Percentiles rank a stretch among this genome's conserved stretches.
Evolutionary conservation across 2,888 invertebrate species (phyloP).

Genomic region (Clunio marinus): DNA sequence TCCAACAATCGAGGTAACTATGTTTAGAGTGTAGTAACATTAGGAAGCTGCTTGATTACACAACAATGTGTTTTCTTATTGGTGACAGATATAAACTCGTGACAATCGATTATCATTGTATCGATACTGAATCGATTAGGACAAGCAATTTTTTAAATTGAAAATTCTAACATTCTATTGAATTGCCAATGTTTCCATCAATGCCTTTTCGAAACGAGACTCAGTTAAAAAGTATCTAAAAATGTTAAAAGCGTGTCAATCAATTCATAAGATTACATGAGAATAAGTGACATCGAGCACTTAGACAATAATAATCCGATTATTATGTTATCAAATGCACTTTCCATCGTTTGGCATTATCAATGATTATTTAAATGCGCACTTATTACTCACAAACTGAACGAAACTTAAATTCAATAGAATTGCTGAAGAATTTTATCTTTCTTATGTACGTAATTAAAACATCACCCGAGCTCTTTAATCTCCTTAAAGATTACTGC

Average conservation of each 20-base stretch:
- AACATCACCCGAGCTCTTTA: neutral
- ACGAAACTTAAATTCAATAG: neutral
- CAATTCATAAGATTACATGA: slow-evolving; percentile 11
- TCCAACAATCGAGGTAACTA: neutral
- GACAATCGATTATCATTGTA: neutral
- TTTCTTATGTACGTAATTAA: slow-evolving; percentile 9
- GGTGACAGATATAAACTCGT: neutral
- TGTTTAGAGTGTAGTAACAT: neutral
- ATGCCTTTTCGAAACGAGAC: neutral
- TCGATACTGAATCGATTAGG: neutral
- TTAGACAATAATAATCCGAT: neutral
- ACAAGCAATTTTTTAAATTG: neutral
- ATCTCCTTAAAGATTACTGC: neutral
- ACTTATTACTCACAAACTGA: neutral
- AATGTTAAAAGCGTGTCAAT: too few relatives aligned
- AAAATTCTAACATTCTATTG: neutral
- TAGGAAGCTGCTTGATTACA: slow-evolving; percentile 7
- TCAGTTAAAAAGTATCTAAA: too few relatives aligned
- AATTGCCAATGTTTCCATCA: neutral
- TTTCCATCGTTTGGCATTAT: neutral
- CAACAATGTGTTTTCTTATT: neutral
- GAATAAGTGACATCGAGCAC: neutral
- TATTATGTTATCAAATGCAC: neutral
- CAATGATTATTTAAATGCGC: neutral
- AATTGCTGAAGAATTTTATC: neutral